Evolutionary conservation across 2,113 vertebrate genomes (phyloP).

Genomic region (Aspiorhynchus laticeps): DNA sequence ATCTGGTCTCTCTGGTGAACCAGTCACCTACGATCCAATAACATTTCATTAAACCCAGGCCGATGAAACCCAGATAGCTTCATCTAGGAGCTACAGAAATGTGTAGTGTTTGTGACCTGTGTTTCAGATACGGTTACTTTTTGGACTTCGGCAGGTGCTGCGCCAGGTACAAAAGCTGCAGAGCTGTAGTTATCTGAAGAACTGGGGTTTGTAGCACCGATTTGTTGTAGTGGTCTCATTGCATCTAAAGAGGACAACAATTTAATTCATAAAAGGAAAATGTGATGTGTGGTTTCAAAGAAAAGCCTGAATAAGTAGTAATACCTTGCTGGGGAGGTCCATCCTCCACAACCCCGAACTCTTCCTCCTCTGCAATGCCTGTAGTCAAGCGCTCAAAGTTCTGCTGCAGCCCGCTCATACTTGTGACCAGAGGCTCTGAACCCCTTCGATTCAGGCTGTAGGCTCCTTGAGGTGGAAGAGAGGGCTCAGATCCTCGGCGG

Average conservation of each 20-base stretch:
- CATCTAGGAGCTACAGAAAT: background rate
- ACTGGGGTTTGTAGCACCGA: background rate
- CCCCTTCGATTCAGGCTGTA: constrained; percentile 34
- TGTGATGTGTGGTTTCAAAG: background rate
- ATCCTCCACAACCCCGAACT: constrained; percentile 52
- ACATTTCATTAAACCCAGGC: background rate
- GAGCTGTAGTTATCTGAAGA: background rate
- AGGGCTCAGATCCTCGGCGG: constrained; percentile 68
- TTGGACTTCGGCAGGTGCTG: constrained; percentile 9
- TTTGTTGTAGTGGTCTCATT: background rate
- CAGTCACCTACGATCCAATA: constrained; percentile 6
- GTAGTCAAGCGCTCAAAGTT: constrained; percentile 37
- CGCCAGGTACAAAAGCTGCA: background rate
- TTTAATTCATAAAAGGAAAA: background rate
- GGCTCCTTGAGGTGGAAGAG: constrained; percentile 38
- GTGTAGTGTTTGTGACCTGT: background rate
- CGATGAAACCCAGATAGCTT: background rate
- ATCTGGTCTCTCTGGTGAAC: constrained; percentile 16
- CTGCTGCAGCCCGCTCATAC: background rate
- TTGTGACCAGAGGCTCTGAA: constrained; percentile 24
- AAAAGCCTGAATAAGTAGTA: background rate
- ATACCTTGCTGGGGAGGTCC: constrained; percentile 39
- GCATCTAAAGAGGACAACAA: background rate
- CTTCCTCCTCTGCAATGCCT: constrained; percentile 61
- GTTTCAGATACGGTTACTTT: background rate